Percentiles rank a stretch among this genome's conserved stretches.
Evolutionary conservation across 2,113 vertebrate genomes (phyloP).

Genomic region (Mellivora capensis): DNA sequence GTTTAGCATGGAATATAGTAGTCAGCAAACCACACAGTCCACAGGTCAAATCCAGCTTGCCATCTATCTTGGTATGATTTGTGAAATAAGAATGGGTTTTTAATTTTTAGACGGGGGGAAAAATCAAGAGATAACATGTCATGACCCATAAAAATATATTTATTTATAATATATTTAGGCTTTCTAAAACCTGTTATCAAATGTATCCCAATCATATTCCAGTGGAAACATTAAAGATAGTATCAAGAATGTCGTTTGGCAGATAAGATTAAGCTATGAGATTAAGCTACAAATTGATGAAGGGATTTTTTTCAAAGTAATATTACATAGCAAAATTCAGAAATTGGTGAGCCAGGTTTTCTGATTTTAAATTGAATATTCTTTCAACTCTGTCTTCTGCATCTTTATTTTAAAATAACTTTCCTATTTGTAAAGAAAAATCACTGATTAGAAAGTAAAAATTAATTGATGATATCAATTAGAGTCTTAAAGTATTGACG

Average conservation of each 20-base stretch:
- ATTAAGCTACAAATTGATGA: background rate
- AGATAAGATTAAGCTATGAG: background rate
- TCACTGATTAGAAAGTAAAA: background rate
- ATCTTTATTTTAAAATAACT: conserved; percentile 26
- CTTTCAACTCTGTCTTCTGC: background rate
- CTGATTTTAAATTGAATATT: conserved; percentile 9
- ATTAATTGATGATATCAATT: background rate
- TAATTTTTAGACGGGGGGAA: background rate
- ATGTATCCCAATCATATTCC: background rate
- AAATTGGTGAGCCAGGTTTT: background rate
- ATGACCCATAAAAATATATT: background rate
- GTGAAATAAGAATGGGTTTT: background rate
- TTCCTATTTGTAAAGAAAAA: conserved; percentile 28
- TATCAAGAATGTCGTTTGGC: background rate
- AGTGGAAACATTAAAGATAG: background rate
- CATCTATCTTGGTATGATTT: background rate
- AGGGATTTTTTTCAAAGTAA: background rate
- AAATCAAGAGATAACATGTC: background rate
- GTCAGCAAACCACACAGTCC: background rate
- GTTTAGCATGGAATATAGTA: background rate
- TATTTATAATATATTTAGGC: background rate
- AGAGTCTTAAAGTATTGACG: background rate
- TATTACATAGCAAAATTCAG: background rate
- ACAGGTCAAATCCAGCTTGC: background rate
- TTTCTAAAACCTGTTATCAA: conserved; percentile 1